Conservation (phyloP, 2,888 invertebrate genomes). For the Drosophila bunnanda region DNA sequence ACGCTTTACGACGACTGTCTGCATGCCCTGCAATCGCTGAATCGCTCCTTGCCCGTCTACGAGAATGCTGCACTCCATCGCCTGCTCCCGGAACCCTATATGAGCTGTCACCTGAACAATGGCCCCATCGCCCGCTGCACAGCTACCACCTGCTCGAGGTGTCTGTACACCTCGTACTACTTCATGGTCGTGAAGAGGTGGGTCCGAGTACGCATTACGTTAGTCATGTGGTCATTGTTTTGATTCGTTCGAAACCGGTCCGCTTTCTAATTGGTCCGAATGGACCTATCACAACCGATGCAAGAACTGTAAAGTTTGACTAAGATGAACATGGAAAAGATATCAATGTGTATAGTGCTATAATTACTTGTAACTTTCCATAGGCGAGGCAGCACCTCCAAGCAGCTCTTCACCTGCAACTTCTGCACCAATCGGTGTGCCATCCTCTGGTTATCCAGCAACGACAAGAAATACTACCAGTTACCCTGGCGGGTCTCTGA, state of each 20-base stretch:
- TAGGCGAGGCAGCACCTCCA: constrained; percentile 82
- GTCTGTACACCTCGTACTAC: constrained; percentile 83
- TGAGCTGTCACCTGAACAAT: constrained; percentile 82
- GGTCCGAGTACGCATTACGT: constrained; percentile 30
- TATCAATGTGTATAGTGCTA: not conserved
- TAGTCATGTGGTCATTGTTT: constrained; percentile 37
- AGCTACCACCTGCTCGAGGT: constrained; percentile 76
- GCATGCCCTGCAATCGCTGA: constrained; percentile 76
- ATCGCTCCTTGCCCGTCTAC: constrained; percentile 76
- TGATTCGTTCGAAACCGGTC: constrained; percentile 36
- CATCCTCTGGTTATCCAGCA: constrained; percentile 77
- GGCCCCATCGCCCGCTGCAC: constrained; percentile 83
- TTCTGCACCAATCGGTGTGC: constrained; percentile 83
- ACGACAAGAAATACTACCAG: constrained; percentile 81
- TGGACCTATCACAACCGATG: constrained; percentile 38
- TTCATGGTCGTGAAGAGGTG: constrained; percentile 84
- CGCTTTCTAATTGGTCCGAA: constrained; percentile 23
- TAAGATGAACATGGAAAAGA: not conserved
- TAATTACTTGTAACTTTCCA: not conserved
- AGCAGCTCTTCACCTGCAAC: constrained; percentile 82
- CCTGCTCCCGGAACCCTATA: constrained; percentile 78
- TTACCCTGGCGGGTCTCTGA: constrained; percentile 82
- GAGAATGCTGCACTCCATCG: constrained; percentile 73
- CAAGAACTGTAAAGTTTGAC: constrained; percentile 24
- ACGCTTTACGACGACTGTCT: constrained; percentile 82